Evolutionary conservation across 2,888 invertebrate species (phyloP), one percentile per base, ranked within the genome.

Genomic region (Ferrisia virgata): DNA sequence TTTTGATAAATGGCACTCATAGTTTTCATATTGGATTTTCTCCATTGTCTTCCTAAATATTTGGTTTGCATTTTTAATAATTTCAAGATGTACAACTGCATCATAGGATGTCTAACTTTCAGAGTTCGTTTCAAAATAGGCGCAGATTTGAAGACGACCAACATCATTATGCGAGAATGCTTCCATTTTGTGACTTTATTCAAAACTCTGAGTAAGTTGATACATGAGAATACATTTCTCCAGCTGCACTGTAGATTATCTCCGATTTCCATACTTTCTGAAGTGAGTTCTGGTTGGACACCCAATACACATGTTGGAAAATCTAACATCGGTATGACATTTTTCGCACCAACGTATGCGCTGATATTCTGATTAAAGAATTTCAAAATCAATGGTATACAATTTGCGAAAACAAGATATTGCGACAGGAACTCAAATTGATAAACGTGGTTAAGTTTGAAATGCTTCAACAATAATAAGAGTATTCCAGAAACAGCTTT

Each of bases 111-210:
- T 82, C 96, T 92, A 2, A 97, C 96, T 92, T 98, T 97, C 15
- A 99, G 91, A 0, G 98, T 96, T 86, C 98, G 93, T 89, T 99
- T 99, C 85, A 99, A 90, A 87, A 99, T 99, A 1, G 99, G 99
- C 3, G 99, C 98, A 85, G 99, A 99, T 90, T 99, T 99, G 89
- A 99, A 99, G 11, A 99, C 98, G 39, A 99, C 99, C 87, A 99
- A 91, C 98, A 99, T 99, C 96, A 97, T 97, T 85, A 97, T 96
- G 86, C 99, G 92, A n/a, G 99, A 98, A 89, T 99, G 98, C 89
- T 99, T 99, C 97, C 99, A 98, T 89, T 99, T 99, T 64, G 98
- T 99, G 85, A 99, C 91, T 90, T 99, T 99, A 89, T 99, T 99
- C 84, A 99, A 91, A 87, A 99, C 96, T 87, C 99, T 92, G 86